Base-by-base conservation (phyloP, 2,888 invertebrate species). In the Pandemis heparana region DNA sequence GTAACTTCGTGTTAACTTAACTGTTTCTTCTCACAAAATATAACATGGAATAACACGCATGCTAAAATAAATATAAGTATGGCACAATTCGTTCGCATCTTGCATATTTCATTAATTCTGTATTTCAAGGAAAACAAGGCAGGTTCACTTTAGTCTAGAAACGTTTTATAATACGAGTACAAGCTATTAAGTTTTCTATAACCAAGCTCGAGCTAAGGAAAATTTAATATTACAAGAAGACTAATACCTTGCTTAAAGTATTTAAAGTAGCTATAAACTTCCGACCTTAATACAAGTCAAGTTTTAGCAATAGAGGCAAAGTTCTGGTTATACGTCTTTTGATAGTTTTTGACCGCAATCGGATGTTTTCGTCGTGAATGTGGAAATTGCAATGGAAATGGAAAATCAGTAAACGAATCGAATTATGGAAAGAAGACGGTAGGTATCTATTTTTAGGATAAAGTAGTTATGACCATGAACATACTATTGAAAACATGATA, bases 331-430 rank as follows among this genome's bases (percentile, higher is more conserved):
- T 56, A 59, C 12, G 5, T 32, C 32, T 12, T 59, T 23, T 59
- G 56, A 18, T 56, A 60, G 60, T 38, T 60, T 14, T 1, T 38
- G 60, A 38, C 60, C 6, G 38, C 38, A 38, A 12, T 7, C 60
- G 60, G 32, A 60, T 38, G n/a, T 38, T n/a, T 60, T 60, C 60
- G 5, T 38, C 38, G 32, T 60, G 38, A 60, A 60, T 60, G 38
- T 60, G 32, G 38, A 60, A 60, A 60, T 60, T 38, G 60, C 2
- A 14, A 60, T 60, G 60, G 60, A 60, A 60, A 60, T 60, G 5
- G 60, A 60, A 60, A 60, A 60, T 38, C 14, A 38, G 38, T 38
- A 38, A n/a, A n/a, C n/a, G 32, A 60, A 60, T 60, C n/a, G 14
- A 60, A 38, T 60, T 60, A 14, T 38, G 5, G 56, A 56, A 56